These are phyloP conservation scores for Bucco capensis DNA, from an alignment of 2,113 vertebrate species.

Conservation along the genomic window DNA sequence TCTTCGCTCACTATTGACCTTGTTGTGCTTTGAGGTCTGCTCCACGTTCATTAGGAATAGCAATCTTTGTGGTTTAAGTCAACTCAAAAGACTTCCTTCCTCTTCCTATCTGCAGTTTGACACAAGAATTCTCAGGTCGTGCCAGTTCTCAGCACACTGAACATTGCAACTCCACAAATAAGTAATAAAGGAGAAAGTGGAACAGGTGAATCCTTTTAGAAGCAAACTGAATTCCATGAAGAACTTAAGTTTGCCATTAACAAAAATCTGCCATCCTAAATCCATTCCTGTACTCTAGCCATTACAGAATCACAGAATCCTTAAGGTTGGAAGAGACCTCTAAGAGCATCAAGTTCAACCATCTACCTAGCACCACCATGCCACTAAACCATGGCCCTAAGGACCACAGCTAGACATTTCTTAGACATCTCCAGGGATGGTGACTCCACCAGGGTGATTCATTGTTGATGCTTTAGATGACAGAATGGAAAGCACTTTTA, in stretches of 20 bases:
- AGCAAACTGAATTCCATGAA: background rate
- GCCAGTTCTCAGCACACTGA: background rate
- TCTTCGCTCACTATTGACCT: background rate
- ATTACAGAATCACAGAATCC: no score
- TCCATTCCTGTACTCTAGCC: background rate
- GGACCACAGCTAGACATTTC: no score
- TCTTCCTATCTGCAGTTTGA: background rate
- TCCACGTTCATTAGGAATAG: background rate
- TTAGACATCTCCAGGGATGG: no score
- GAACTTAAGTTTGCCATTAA: background rate
- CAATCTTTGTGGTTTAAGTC: background rate
- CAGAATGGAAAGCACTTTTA: background rate
- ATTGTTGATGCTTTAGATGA: background rate
- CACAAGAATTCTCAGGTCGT: background rate
- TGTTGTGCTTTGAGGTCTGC: background rate
- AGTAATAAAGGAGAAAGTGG: background rate
- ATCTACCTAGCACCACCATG: no score
- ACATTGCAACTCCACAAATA: background rate
- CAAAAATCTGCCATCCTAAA: background rate
- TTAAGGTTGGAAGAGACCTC: no score
- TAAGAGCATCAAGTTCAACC: no score
- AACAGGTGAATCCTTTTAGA: background rate
- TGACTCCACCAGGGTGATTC: no score
- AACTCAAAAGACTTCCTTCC: background rate
- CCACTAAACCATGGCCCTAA: no score